Evolutionary conservation across 2,113 vertebrate species (phyloP), one percentile per base, ranked within the genome.

Genomic region (Malurus elegans): DNA sequence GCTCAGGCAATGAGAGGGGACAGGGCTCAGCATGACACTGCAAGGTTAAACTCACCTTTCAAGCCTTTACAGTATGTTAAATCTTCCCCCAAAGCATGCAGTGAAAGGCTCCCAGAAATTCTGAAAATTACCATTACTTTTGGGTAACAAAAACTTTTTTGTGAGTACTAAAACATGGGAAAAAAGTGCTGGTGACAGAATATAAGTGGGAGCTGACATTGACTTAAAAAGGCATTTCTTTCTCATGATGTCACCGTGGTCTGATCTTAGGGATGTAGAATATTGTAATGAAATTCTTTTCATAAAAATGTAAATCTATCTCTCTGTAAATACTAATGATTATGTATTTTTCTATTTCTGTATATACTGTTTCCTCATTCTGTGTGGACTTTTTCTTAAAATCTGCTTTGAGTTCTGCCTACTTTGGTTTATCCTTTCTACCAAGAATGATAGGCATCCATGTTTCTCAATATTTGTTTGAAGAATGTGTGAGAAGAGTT

Each of bases 381-480:
- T 65, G 5, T 76, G 7, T 70, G 14, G 42, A 61, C 20, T 5
- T 66, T 60, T 70, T 4, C 2, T 76, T 32, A 61, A 90, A 79
- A 53, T 50, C 36, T 29, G 2, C 20, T 51, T 45, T 69, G 15
- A 50, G 5, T 42, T 80, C 8, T 61, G 4, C 8, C 20, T 91
- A 7, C 19, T 36, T 75, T 28, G 42, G 4, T 8, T 44, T 65
- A 15, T 24, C 23, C 1, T 26, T 84, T 60, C 67, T 50, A 31
- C 0, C 20, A 4, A 10, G 3, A 42, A 11, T 24, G 5, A 12
- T 42, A 48, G 67, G 3, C 4, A 53, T 2, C 1, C 0, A 4
- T 8, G 4, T 56, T 32, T 57, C 18, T 79, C 38, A 57, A 67
- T 42, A 72, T 54, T 57, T 60, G 1, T 36, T 31, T 66, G 20